Evolutionary conservation across 2,113 vertebrate genomes (phyloP), one percentile per base, ranked within the genome.

Genomic region (Orthonyx spaldingii): DNA sequence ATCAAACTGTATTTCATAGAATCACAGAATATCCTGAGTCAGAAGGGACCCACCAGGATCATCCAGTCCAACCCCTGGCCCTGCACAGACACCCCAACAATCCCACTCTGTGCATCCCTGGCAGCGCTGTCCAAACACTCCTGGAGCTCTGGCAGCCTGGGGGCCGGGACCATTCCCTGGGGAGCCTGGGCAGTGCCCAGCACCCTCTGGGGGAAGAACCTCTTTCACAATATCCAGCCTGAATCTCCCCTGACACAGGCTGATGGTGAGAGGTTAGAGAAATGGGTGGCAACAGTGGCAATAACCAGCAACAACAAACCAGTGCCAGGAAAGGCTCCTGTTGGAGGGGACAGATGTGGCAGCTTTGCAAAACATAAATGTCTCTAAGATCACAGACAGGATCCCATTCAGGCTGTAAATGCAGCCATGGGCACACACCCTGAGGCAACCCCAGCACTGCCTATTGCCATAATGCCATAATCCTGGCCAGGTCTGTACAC

Each of bases 91-190:
- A 5, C 60, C 44, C 44, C 68, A 82, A 60, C 39, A 66, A 15
- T 22, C 39, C 39, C 46, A 75, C 20, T 39, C 53, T 53, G 78
- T 0, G 21, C 70, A 75, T 9, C 50, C 39, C 69, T 39, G 32
- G 0, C 0, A 74, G 33, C 0, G 0, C 0, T 65, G 27, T 17
- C 87, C 60, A 53, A 59, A 30, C 3, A 0, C 28, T 39, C 46
- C 69, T 30, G 39, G 28, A 89, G 53, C 87, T 66, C 60, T 59
- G 77, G 33, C 77, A 74, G 65, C 57, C 42, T 71, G 0, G 1
- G 87, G 44, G 52, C 68, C 0, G 6, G 24, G 46, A 1, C 44
- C 77, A 66, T 32, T 50, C 60, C 44, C 52, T 59, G 59, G 59
- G 52, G 27, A 65, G 77, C 52, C 50, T 81, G 87, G 16, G 20